phyloP scores from a whole-genome alignment of 2,888 invertebrate species.

The Trisateles emortualis region DNA sequence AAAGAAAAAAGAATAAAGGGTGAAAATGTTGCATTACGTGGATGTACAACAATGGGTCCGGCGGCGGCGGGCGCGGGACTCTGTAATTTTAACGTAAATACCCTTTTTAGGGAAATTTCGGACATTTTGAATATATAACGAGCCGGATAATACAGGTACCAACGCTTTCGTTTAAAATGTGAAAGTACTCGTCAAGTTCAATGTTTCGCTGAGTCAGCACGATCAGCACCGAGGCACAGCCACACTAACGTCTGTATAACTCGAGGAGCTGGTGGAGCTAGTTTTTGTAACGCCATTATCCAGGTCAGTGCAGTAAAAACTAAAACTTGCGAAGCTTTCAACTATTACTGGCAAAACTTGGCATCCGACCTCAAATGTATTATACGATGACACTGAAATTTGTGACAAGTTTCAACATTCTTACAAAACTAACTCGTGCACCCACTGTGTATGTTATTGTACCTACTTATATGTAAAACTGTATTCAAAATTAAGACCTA shows the following conservation, averaged over 20 bases:
- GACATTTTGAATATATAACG: slow-evolving; percentile 20
- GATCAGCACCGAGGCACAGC: neutral
- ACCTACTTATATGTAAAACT: too few species aligned
- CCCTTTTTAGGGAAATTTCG: slow-evolving; percentile 20
- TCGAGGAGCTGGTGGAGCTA: neutral
- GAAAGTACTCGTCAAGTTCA: slow-evolving; percentile 1
- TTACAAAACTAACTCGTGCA: neutral
- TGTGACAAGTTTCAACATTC: neutral
- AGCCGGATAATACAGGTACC: slow-evolving; percentile 9
- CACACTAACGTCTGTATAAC: neutral
- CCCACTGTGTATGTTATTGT: too few species aligned
- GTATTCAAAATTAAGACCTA: too few species aligned
- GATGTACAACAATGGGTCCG: slow-evolving; percentile 31
- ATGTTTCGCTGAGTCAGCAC: slow-evolving; percentile 1
- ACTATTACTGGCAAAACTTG: slow-evolving; percentile 17
- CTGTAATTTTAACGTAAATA: slow-evolving; percentile 13
- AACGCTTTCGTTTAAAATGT: slow-evolving; percentile 1
- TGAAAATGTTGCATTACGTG: slow-evolving; percentile 29
- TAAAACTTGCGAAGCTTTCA: slow-evolving; percentile 17
- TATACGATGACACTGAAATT: slow-evolving; percentile 12
- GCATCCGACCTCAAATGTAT: slow-evolving; percentile 15
- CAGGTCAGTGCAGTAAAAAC: slow-evolving; percentile 9
- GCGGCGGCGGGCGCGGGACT: slow-evolving; percentile 2
- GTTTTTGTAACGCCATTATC: slow-evolving; percentile 4
- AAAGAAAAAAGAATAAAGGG: slow-evolving; percentile 28